phyloP scores from a whole-genome alignment of 2,888 invertebrate species.

The Drosophila niveifrons region DNA sequence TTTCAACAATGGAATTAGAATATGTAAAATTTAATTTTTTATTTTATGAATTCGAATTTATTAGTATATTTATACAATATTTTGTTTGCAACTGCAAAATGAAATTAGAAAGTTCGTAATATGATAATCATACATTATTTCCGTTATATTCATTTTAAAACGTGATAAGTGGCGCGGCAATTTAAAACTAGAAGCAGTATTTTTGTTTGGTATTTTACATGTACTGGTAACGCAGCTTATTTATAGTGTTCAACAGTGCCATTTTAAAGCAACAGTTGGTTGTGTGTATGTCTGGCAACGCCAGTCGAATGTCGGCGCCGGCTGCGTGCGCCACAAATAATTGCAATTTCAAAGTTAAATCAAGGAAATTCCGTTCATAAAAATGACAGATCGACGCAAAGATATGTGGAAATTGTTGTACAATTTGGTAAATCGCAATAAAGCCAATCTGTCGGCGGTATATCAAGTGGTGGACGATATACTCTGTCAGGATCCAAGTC shows the following conservation, averaged over 20 bases:
- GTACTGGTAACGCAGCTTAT: slow-evolving; percentile 32
- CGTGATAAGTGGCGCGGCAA: too few relatives aligned
- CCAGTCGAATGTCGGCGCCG: background rate
- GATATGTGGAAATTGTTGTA: slow-evolving; percentile 84
- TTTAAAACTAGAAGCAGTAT: too few relatives aligned
- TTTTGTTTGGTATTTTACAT: background rate
- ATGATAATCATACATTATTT: too few relatives aligned
- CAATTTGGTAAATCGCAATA: slow-evolving; percentile 77
- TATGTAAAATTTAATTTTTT: too few relatives aligned
- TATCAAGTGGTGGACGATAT: slow-evolving; percentile 79
- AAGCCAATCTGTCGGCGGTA: slow-evolving; percentile 65
- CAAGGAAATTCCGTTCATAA: background rate
- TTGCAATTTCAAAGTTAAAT: slow-evolving; percentile 13
- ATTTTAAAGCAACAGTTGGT: background rate
- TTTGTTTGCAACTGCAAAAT: too few relatives aligned
- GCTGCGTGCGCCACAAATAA: background rate
- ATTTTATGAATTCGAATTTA: too few relatives aligned
- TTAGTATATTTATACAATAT: too few relatives aligned
- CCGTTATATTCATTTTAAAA: too few relatives aligned
- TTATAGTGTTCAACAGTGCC: background rate
- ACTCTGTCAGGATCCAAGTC: slow-evolving; percentile 81
- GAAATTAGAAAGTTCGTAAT: too few relatives aligned
- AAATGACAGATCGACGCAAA: slow-evolving; percentile 78
- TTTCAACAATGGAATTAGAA: too few relatives aligned
- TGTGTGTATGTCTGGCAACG: background rate